Evolutionary conservation across 2,888 invertebrate genomes (phyloP).

Genomic region (Physocephala rufipes): DNA sequence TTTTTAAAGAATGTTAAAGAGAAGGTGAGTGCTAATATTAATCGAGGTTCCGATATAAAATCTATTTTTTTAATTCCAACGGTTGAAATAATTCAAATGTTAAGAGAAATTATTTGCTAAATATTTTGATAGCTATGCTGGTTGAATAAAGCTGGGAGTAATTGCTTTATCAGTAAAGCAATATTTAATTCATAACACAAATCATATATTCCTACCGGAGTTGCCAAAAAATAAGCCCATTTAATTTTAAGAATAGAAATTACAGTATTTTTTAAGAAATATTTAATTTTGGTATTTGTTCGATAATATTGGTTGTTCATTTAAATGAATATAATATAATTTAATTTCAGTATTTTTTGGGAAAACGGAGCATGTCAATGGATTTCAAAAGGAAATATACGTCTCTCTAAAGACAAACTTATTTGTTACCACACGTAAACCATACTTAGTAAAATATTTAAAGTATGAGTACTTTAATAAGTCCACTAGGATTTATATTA

Average conservation of each 20-base stretch:
- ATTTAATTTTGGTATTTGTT: slow-evolving; percentile 50
- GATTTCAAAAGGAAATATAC: slow-evolving; percentile 56
- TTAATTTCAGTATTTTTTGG: slow-evolving; percentile 60
- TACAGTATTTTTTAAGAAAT: slow-evolving; percentile 18
- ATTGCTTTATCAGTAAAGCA: not conserved
- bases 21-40: slow-evolving; percentile 71
- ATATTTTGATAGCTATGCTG: slow-evolving; percentile 18
- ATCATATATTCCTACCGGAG: too few relatives aligned
- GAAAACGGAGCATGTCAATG: slow-evolving; percentile 59
- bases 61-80: slow-evolving; percentile 32
- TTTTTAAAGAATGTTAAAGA: slow-evolving; percentile 89
- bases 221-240: not conserved
- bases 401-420: slow-evolving; percentile 18
- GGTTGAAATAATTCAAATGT: slow-evolving; percentile 20
- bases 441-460: too few relatives aligned
- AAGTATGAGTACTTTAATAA: too few relatives aligned
- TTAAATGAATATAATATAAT: slow-evolving; percentile 45
- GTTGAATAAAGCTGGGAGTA: not conserved
- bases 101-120: slow-evolving; percentile 19
- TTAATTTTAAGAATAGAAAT: slow-evolving; percentile 35
- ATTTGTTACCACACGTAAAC: slow-evolving; percentile 18
- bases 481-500: slow-evolving; percentile 11
- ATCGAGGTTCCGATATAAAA: not conserved
- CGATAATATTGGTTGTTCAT: slow-evolving; percentile 38
- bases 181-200: not conserved